Conservation (phyloP, 1,140 invertebrate genomes). For the Drosophila arawakana region DNA sequence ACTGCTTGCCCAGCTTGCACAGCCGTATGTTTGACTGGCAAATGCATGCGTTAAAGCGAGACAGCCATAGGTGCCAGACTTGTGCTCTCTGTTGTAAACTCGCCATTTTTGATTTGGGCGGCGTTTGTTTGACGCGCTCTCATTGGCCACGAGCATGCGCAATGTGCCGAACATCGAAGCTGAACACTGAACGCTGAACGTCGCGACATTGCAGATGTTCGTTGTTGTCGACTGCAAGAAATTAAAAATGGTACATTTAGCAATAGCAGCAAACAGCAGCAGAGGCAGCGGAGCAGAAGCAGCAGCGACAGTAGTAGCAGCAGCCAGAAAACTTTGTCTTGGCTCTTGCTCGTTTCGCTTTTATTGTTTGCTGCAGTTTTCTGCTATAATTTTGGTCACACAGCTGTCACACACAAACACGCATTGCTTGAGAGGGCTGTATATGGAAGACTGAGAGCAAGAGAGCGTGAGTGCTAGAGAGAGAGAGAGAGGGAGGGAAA, state of each 20-base stretch:
- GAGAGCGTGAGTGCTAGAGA: slow-evolving; percentile 14
- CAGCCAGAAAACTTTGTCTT: slow-evolving; percentile 67
- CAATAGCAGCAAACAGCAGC: slow-evolving; percentile 53
- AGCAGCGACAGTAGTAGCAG: slow-evolving; percentile 44
- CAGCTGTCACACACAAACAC: slow-evolving; percentile 71
- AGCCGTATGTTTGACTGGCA: not conserved
- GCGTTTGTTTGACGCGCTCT: slow-evolving; percentile 70
- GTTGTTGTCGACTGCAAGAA: slow-evolving; percentile 64
- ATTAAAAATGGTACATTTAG: slow-evolving; percentile 59
- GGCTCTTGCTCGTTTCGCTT: slow-evolving; percentile 60
- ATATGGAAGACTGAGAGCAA: slow-evolving; percentile 31
- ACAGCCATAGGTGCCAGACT: slow-evolving; percentile 17
- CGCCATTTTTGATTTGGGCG: slow-evolving; percentile 83
- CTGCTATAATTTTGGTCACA: slow-evolving; percentile 80
- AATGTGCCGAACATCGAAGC: slow-evolving; percentile 21
- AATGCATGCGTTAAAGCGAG: slow-evolving; percentile 46
- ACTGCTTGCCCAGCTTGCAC: slow-evolving; percentile 15
- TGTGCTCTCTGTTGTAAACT: slow-evolving; percentile 66
- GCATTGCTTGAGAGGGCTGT: slow-evolving; percentile 2
- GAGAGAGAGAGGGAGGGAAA: slow-evolving; percentile 18
- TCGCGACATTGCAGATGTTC: slow-evolving; percentile 67
- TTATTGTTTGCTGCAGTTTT: slow-evolving; percentile 70
- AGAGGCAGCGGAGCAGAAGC: slow-evolving; percentile 37
- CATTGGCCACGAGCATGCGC: slow-evolving; percentile 74
- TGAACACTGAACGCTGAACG: slow-evolving; percentile 4